Evolutionary conservation across 1,140 invertebrate species (phyloP).

Genomic region (Cydia fagiglandana): DNA sequence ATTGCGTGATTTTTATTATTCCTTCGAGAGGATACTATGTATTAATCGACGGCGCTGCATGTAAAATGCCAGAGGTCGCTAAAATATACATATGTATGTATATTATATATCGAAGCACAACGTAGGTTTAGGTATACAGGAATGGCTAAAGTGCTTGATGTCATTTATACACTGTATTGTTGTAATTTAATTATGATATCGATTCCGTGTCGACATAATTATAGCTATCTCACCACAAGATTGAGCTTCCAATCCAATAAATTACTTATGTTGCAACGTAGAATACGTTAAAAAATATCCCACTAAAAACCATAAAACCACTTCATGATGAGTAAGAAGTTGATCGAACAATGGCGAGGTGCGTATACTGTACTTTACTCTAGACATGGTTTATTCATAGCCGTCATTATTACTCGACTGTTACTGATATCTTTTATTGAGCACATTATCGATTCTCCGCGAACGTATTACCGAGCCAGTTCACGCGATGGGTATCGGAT

Average conservation of each 20-base stretch:
- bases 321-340: neutral
- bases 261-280: neutral
- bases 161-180: no score
- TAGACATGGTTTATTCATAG: neutral
- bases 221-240: no score
- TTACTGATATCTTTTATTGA: slow-evolving; percentile 21
- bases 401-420: slow-evolving; percentile 19
- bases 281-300: neutral
- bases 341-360: neutral
- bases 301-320: neutral
- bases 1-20: no score
- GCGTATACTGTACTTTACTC: neutral
- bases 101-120: no score
- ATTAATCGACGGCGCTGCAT: no score
- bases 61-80: no score
- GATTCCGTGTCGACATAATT: no score
- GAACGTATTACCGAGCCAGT: slow-evolving; percentile 22
- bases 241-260: neutral
- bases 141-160: no score
- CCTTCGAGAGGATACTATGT: no score
- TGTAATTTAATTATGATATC: no score
- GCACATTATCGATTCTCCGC: slow-evolving; percentile 24
- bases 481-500: slow-evolving; percentile 28
- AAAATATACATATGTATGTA: no score
- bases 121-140: no score